Conservation (phyloP, 2,113 vertebrate genomes). For the Alosa alosa region DNA sequence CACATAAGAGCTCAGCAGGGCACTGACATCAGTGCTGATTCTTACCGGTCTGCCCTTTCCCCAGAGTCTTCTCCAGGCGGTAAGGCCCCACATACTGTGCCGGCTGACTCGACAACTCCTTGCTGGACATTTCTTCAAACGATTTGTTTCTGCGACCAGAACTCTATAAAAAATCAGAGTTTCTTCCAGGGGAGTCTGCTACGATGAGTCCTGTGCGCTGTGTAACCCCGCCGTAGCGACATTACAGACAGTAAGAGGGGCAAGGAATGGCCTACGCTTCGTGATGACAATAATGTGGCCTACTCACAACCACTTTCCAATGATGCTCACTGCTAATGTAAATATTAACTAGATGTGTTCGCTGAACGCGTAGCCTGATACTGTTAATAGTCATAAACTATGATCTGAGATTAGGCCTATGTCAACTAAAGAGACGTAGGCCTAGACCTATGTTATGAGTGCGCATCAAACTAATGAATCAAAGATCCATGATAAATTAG, state of each 20-base stretch:
- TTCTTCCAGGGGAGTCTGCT: conserved; percentile 36
- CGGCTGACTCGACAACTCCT: conserved; percentile 72
- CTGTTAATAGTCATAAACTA: neutral
- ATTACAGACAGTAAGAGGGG: conserved; percentile 56
- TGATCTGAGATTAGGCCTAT: neutral
- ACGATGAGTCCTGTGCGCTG: conserved; percentile 56
- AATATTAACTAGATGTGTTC: conserved; percentile 10
- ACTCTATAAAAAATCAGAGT: conserved; percentile 45
- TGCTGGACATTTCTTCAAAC: conserved; percentile 69
- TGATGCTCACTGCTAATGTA: conserved; percentile 49
- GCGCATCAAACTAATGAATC: conserved; percentile 8
- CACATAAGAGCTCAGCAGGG: neutral
- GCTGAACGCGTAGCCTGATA: neutral
- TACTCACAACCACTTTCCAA: conserved; percentile 64
- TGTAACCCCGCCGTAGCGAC: conserved; percentile 54
- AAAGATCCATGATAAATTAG: neutral
- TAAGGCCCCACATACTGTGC: conserved; percentile 78
- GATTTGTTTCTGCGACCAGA: conserved; percentile 15
- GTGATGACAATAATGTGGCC: conserved; percentile 64
- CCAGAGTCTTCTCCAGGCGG: conserved; percentile 77
- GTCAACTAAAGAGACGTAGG: neutral
- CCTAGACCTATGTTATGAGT: neutral
- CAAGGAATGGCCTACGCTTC: conserved; percentile 45
- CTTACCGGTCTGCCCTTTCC: conserved; percentile 78
- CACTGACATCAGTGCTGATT: neutral